Base-by-base conservation (phyloP, 2,888 invertebrate genomes). In the Noctua janthe region DNA sequence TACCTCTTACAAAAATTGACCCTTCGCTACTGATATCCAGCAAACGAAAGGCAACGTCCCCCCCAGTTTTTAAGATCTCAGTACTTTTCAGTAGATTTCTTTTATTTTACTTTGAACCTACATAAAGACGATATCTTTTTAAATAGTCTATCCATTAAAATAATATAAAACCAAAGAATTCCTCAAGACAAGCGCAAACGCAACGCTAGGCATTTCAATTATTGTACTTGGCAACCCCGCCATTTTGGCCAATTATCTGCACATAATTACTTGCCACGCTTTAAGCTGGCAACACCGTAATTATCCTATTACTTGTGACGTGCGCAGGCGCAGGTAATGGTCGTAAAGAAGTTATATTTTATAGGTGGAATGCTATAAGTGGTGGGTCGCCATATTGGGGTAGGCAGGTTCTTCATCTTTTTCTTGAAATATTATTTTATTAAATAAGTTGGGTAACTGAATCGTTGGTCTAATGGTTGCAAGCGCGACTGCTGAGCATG, bases 221-320 rank as follows among this genome's bases (percentile, higher is more conserved):
- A 82, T 79, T 73, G 74, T 76, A 80, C 70, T 80, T 82, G 74
- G 88, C 87, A 85, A 85, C 83, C 74, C 72, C 49, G 80, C 84
- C 71, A 83, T 83, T 75, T 84, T 47, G 62, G 77, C 78, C 78
- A 89, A 88, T 87, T 88, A 88, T 83, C 80, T 78, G 75, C 84
- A 83, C 83, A 85, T 89, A 88, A 88, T 88, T 88, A 84, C 76
- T 74, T 72, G 80, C 81, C 83, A 83, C 88, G 81, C 85, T 84
- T 82, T 87, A 62, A 89, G 66, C 69, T 89, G 87, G 88, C 86
- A 89, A 85, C 86, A 82, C 87, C 82, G 83, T 86, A 87, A 90
- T 90, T 90, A 90, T 90, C 87, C 87, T 88, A 89, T 90, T 90
- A 90, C 73, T 74, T 76, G 15, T 84, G 86, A 83, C 84, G 78